These are phyloP conservation scores for Tortricodes alternella DNA, from an alignment of 2,888 invertebrate genomes.

Conservation along the genomic window DNA sequence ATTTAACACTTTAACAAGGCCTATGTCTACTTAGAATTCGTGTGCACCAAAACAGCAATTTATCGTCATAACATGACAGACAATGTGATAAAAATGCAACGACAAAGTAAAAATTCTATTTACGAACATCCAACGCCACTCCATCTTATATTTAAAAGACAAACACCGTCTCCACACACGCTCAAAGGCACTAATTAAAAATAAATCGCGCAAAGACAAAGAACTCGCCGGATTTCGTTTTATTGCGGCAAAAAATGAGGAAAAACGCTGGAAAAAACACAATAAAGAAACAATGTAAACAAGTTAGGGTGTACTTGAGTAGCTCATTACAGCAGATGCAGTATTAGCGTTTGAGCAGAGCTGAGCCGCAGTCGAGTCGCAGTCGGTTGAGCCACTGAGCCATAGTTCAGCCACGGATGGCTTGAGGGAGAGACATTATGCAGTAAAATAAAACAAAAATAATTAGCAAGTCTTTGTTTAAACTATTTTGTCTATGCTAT, in stretches of 20 bases:
- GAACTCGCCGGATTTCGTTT: conserved; percentile 64
- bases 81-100: background rate
- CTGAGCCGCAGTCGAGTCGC: conserved; percentile 28
- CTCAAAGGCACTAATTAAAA: conserved; percentile 60
- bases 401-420: conserved; percentile 37
- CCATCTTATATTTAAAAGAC: conserved; percentile 27
- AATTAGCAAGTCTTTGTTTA: conserved; percentile 64
- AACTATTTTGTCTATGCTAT: conserved; percentile 79
- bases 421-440: no score
- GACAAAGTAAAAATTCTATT: background rate
- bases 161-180: conserved; percentile 32
- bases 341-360: conserved; percentile 59
- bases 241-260: conserved; percentile 74
- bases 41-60: no score
- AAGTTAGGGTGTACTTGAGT: conserved; percentile 81
- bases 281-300: conserved; percentile 83
- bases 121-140: conserved; percentile 1
- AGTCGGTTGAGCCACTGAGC: no score
- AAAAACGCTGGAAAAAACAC: conserved; percentile 76
- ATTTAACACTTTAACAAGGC: no score
- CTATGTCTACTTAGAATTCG: background rate
- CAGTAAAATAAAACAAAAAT: conserved; percentile 42
- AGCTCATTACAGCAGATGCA: conserved; percentile 80
- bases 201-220: conserved; percentile 59
- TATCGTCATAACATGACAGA: background rate